These are phyloP conservation scores for Cantharis nigra DNA, from an alignment of 2,888 invertebrate genomes.

Conservation along the genomic window DNA sequence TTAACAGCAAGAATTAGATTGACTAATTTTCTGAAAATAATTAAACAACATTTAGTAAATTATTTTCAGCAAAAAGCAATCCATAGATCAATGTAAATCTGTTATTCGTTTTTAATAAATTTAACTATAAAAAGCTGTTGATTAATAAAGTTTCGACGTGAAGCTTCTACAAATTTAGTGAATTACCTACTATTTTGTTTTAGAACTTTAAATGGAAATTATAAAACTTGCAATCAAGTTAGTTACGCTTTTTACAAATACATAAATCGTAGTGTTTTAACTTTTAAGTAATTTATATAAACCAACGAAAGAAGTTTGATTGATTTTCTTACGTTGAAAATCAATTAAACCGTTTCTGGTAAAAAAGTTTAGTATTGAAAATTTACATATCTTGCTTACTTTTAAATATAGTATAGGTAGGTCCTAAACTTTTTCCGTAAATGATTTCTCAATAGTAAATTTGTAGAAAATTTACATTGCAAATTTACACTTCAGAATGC, in stretches of 20 bases:
- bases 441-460: too few relatives aligned
- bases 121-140: background rate
- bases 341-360: background rate
- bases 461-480: background rate
- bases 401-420: too few relatives aligned
- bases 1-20: background rate
- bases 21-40: background rate
- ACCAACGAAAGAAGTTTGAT: background rate
- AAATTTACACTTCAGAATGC: background rate
- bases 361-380: background rate
- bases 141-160: background rate
- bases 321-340: background rate
- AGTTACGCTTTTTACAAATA: background rate
- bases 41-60: background rate
- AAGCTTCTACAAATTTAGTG: background rate
- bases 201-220: background rate
- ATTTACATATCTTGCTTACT: background rate
- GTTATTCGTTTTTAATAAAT: background rate
- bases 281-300: background rate
- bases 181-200: background rate
- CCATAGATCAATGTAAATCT: background rate
- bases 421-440: background rate
- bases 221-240: background rate
- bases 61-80: background rate
- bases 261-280: background rate